These are phyloP conservation scores for Oligia strigilis DNA, from an alignment of 2,888 invertebrate genomes.

Conservation along the genomic window DNA sequence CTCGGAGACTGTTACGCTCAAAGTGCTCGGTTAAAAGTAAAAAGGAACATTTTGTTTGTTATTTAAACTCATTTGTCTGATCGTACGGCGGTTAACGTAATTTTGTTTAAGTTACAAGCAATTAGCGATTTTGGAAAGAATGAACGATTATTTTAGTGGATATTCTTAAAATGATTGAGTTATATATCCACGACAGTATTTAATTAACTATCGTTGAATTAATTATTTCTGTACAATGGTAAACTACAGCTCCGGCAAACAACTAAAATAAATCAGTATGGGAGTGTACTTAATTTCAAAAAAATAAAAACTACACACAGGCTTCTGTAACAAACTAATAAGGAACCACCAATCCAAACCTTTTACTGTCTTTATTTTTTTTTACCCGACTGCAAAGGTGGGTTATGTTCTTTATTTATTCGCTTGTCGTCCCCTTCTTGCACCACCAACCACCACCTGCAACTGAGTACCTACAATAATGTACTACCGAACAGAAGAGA, in stretches of 20 bases:
- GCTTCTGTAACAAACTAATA: not conserved
- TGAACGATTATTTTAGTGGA: not conserved
- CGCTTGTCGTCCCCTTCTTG: constrained; percentile 8
- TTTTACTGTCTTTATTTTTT: not conserved
- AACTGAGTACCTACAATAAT: constrained; percentile 21
- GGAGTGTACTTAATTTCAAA: not conserved
- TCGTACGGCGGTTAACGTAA: constrained; percentile 31
- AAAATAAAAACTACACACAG: not conserved
- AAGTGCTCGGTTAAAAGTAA: constrained; percentile 22
- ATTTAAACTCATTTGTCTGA: constrained; percentile 47
- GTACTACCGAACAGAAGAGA: constrained; percentile 53
- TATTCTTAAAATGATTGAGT: not conserved
- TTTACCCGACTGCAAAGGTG: not conserved
- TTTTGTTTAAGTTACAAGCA: constrained; percentile 19
- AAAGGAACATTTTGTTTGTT: constrained; percentile 41
- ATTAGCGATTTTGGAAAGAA: not conserved
- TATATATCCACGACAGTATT: not conserved
- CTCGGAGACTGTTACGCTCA: constrained; percentile 5
- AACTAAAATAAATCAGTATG: not conserved
- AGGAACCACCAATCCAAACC: not conserved
- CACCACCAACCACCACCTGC: constrained; percentile 46
- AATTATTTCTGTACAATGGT: not conserved
- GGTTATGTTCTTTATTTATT: not conserved
- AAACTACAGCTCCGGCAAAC: not conserved
- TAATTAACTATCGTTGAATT: not conserved